Percentiles rank a stretch among this genome's conserved stretches.
phyloP scores from a whole-genome alignment of 2,888 invertebrate genomes.

The Melolontha melolontha region DNA sequence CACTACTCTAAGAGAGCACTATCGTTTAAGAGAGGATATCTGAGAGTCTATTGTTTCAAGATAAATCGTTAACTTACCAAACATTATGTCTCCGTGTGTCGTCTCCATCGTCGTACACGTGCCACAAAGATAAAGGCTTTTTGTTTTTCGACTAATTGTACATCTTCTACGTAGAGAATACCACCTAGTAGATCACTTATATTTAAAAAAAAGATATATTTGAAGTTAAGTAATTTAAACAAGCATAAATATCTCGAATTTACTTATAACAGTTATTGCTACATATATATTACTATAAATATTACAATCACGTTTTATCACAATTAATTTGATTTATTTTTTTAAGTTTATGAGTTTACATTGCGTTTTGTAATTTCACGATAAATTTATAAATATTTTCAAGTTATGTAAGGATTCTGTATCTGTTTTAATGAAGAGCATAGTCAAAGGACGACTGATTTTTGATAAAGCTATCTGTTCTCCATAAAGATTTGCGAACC shows the following conservation, averaged over 20 bases:
- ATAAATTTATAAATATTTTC: background rate
- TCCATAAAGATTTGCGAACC: constrained; percentile 15
- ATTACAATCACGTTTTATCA: too few species aligned
- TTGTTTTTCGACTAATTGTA: constrained; percentile 20
- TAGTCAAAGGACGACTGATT: background rate
- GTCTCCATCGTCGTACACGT: constrained; percentile 18
- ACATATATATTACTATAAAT: too few species aligned
- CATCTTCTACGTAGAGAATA: constrained; percentile 8
- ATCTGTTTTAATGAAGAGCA: constrained; percentile 4
- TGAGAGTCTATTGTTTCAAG: constrained; percentile 33
- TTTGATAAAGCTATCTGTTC: background rate
- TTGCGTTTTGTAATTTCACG: background rate
- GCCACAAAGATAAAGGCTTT: constrained; percentile 22
- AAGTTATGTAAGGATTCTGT: background rate
- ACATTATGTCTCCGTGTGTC: constrained; percentile 32
- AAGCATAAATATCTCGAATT: too few species aligned
- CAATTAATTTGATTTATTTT: background rate
- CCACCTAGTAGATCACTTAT: constrained; percentile 11
- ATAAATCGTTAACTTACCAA: constrained; percentile 39
- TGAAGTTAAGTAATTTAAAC: too few species aligned
- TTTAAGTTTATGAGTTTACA: background rate
- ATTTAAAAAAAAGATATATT: constrained; percentile 11
- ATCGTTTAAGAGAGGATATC: constrained; percentile 24
- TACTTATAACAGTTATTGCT: too few species aligned
- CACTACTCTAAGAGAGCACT: constrained; percentile 11